Conservation (phyloP, 92 coral and sea anemone species). For the Phenganax stokvisi region DNA sequence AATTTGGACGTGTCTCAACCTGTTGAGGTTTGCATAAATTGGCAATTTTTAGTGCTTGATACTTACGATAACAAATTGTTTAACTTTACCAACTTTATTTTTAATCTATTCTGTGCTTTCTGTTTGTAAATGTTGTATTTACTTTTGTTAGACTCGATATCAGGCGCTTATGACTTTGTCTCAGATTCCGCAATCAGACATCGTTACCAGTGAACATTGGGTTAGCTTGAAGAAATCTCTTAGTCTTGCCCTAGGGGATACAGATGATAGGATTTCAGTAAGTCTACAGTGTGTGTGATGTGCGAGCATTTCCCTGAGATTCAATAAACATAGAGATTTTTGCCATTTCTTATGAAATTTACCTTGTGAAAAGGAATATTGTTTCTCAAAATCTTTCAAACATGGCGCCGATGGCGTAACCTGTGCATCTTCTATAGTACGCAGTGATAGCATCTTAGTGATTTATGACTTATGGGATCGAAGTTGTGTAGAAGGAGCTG, state of each 20-base stretch:
- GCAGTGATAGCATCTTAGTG: too few species aligned
- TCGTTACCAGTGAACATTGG: slow-evolving; percentile 91
- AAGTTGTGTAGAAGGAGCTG: too few species aligned
- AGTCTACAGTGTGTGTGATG: slow-evolving; percentile 17
- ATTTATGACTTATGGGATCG: too few species aligned
- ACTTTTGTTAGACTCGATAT: slow-evolving; percentile 55
- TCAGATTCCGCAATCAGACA: slow-evolving; percentile 90
- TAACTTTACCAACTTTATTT: not conserved
- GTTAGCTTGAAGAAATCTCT: slow-evolving; percentile 74
- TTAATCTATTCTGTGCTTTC: not conserved
- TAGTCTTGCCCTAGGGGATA: slow-evolving; percentile 80
- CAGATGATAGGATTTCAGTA: slow-evolving; percentile 83
- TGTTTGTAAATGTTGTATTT: not conserved
- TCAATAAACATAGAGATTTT: not conserved
- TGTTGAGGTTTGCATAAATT: slow-evolving; percentile 52
- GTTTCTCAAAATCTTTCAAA: too few species aligned
- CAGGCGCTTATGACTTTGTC: slow-evolving; percentile 74
- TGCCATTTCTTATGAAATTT: not conserved
- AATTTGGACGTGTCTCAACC: slow-evolving; percentile 75
- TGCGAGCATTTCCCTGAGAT: not conserved
- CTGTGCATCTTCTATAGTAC: too few species aligned
- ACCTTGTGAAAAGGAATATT: not conserved
- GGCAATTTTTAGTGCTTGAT: too few species aligned
- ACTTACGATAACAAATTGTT: too few species aligned
- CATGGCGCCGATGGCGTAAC: too few species aligned